A percentile compares a stretch with the other conserved stretches of the same genome.
These are phyloP conservation scores for Metacarcinus magister DNA, from an alignment of 2,888 invertebrate genomes.

Conservation along the genomic window DNA sequence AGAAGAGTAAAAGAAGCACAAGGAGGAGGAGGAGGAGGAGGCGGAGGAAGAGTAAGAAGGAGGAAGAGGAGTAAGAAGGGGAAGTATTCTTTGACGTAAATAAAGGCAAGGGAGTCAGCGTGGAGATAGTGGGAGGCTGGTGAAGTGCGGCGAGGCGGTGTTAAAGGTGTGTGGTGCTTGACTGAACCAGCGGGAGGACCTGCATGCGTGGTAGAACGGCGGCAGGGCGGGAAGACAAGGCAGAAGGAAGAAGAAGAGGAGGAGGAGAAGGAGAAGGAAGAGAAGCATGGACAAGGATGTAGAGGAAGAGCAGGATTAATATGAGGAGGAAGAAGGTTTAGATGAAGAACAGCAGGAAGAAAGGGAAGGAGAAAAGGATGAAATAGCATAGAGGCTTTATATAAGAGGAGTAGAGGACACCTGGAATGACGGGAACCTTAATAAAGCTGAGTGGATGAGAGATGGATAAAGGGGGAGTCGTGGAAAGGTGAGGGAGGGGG, in stretches of 20 bases:
- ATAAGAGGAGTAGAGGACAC: not conserved
- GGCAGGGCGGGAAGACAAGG: not conserved
- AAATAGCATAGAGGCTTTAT: not conserved
- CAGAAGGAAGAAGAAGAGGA: not conserved
- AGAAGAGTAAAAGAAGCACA: not conserved
- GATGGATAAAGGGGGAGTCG: not conserved
- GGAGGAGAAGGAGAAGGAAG: not conserved
- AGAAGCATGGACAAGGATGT: not conserved
- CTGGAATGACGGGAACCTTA: not conserved
- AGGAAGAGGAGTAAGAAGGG: not conserved
- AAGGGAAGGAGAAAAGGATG: not conserved
- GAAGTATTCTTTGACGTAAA: slow-evolving; percentile 35
- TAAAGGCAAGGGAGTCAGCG: slow-evolving; percentile 36
- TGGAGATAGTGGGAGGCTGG: slow-evolving; percentile 44
- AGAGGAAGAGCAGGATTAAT: not conserved
- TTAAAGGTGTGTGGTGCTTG: slow-evolving; percentile 37
- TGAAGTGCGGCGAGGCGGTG: slow-evolving; percentile 1
- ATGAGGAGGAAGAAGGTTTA: not conserved
- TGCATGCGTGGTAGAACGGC: not conserved
- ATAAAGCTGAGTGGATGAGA: not conserved
- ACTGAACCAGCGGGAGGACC: not conserved
- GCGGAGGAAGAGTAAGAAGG: not conserved
- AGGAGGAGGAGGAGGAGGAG: not conserved
- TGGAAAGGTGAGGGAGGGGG: not conserved
- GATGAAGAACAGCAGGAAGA: not conserved